Conservation (phyloP, 2,888 invertebrate genomes). For the Orthonevra nobilis region DNA sequence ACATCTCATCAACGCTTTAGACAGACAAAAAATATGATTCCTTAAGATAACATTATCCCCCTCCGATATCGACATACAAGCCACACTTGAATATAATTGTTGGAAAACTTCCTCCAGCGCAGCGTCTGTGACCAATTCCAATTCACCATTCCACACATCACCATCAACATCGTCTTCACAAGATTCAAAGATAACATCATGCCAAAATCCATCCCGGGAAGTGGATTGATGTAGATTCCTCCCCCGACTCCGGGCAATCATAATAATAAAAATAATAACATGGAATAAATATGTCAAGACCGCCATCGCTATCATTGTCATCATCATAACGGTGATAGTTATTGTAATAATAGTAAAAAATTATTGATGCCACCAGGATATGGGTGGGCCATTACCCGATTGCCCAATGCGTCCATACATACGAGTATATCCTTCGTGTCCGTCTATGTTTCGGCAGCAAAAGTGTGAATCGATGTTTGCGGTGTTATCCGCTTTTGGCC, state of each 20-base stretch:
- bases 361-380: conserved; percentile 70
- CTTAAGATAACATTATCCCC: conserved; percentile 38
- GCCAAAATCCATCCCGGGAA: too few species aligned
- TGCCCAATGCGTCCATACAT: conserved; percentile 46
- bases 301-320: conserved; percentile 52
- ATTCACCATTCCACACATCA: conserved; percentile 17
- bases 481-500: conserved; percentile 42
- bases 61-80: background rate
- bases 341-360: conserved; percentile 69
- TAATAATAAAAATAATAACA: conserved; percentile 70
- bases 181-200: conserved; percentile 61
- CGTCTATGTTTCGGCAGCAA: conserved; percentile 7
- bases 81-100: conserved; percentile 45
- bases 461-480: conserved; percentile 67
- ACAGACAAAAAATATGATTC: conserved; percentile 20
- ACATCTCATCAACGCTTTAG: conserved; percentile 12
- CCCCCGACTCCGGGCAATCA: conserved; percentile 28
- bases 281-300: conserved; percentile 69
- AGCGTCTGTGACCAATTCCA: conserved; percentile 60
- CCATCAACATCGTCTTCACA: background rate
- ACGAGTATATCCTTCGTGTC: too few species aligned
- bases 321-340: conserved; percentile 66
- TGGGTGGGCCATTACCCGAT: conserved; percentile 60
- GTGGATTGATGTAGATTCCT: too few species aligned
- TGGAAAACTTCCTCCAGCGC: conserved; percentile 50